Percentiles rank a stretch among this genome's conserved stretches.
phyloP scores from a whole-genome alignment of 2,113 vertebrate genomes.

The Terrapene triunguis region DNA sequence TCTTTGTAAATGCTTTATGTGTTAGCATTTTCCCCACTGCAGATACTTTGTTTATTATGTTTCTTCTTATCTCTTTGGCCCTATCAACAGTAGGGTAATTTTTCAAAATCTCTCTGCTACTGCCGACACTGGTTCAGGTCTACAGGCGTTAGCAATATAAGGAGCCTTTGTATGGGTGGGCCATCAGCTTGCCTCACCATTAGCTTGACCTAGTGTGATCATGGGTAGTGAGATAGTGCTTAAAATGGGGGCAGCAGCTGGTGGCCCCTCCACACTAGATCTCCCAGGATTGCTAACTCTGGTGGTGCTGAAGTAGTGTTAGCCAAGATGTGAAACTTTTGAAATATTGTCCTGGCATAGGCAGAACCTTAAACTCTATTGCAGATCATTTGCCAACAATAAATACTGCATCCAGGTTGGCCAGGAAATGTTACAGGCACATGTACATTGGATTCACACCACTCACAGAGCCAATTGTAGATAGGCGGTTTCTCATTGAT shows the following conservation, averaged over 20 bases:
- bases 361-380: constrained; percentile 13
- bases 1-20: not conserved
- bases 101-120: not conserved
- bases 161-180: not conserved
- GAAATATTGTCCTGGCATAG: not conserved
- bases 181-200: not conserved
- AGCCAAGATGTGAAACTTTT: not conserved
- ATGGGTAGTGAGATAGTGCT: not conserved
- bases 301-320: not conserved
- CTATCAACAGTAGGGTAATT: not conserved
- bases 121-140: not conserved
- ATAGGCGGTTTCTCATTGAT: constrained; percentile 54
- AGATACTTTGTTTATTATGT: not conserved
- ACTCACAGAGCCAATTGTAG: not conserved
- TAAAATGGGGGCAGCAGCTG: not conserved
- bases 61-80: not conserved
- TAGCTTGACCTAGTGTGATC: not conserved
- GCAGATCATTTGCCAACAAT: not conserved
- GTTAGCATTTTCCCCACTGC: not conserved
- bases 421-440: not conserved
- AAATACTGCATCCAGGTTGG: not conserved
- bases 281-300: not conserved
- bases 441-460: constrained; percentile 18
- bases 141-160: not conserved
- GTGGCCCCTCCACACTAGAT: not conserved